Conservation (phyloP, 2,888 invertebrate genomes). For the Chymomyza caudatula region DNA sequence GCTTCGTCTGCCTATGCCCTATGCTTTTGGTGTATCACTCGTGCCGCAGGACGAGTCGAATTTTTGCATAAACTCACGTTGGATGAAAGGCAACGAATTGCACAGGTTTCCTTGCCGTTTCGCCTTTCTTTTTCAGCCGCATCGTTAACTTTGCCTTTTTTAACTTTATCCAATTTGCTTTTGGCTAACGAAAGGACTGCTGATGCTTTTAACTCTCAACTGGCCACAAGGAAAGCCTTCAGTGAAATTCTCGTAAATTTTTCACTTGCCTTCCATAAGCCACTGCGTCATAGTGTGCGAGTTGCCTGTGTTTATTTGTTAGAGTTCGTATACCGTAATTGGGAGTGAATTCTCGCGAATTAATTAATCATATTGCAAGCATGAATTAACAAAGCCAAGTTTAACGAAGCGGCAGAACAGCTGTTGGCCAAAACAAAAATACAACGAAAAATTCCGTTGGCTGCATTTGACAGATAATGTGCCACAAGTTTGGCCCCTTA, state of each 20-base stretch:
- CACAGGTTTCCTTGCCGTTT: constrained; percentile 13
- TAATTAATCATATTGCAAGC: constrained; percentile 36
- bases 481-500: not conserved
- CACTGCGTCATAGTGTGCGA: constrained; percentile 8
- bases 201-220: not conserved
- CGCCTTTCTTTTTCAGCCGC: not conserved
- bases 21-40: not conserved
- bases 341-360: constrained; percentile 19
- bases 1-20: not conserved
- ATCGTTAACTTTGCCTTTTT: not conserved
- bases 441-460: not conserved
- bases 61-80: constrained; percentile 33
- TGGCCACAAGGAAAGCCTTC: not conserved
- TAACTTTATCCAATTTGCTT: not conserved
- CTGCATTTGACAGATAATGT: not conserved
- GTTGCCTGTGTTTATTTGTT: not conserved
- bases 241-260: constrained; percentile 14
- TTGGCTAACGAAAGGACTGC: not conserved
- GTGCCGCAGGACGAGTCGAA: not conserved
- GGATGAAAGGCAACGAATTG: constrained; percentile 17
- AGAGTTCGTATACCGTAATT: not conserved
- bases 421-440: not conserved
- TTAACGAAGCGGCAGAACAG: not conserved
- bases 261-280: constrained; percentile 4
- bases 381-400: constrained; percentile 21